Conservation (phyloP, 2,888 invertebrate genomes). For the Drosophila anomalata region DNA sequence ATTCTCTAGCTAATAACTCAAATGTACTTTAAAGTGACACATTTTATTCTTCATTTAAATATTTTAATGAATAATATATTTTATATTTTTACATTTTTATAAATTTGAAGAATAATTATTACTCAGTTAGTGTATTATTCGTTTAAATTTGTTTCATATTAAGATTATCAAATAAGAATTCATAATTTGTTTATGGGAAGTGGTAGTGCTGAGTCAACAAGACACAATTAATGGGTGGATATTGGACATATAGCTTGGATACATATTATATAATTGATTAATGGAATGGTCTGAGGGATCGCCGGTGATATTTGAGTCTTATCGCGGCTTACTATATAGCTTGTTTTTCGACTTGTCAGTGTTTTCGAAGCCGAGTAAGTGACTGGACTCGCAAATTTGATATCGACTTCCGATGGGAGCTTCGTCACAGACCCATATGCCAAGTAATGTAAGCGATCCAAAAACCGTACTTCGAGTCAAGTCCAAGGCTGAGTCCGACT, state of each 20-base stretch:
- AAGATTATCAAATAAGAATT: neutral
- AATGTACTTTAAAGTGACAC: too few relatives aligned
- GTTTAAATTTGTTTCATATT: neutral
- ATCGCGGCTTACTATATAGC: conserved; percentile 23
- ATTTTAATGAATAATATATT: too few relatives aligned
- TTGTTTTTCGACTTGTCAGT: conserved; percentile 53
- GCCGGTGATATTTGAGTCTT: conserved; percentile 27
- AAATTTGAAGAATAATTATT: neutral
- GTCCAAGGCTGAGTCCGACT: conserved; percentile 44
- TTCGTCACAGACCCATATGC: conserved; percentile 7
- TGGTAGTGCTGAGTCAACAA: conserved; percentile 25
- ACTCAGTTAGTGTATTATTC: too few relatives aligned
- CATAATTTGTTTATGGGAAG: neutral
- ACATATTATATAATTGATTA: conserved; percentile 40
- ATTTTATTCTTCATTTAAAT: too few relatives aligned
- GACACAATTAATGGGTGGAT: conserved; percentile 42
- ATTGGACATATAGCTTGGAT: conserved; percentile 30
- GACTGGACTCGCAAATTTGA: conserved; percentile 51
- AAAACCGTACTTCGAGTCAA: conserved; percentile 34
- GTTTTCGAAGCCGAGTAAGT: conserved; percentile 52
- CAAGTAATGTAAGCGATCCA: conserved; percentile 34
- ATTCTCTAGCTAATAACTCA: too few relatives aligned
- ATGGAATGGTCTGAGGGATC: conserved; percentile 15
- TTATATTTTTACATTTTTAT: too few relatives aligned
- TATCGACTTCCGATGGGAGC: conserved; percentile 48